Percentiles rank a stretch among this genome's conserved stretches.
phyloP scores from a whole-genome alignment of 2,113 vertebrate species.

The Excalfactoria chinensis region DNA sequence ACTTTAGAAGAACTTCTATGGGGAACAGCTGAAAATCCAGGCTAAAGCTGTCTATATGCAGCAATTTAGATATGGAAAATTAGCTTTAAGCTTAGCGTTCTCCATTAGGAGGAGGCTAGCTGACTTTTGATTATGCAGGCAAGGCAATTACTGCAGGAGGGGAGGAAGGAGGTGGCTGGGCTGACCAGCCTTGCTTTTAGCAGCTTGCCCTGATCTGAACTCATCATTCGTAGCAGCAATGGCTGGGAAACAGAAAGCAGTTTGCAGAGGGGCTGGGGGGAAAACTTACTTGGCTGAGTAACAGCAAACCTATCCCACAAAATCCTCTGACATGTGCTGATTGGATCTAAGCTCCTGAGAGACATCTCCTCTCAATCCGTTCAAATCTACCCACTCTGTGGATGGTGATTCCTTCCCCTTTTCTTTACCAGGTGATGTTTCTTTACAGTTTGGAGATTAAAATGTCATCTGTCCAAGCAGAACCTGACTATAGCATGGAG shows the following conservation, averaged over 20 bases:
- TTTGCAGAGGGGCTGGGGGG: neutral
- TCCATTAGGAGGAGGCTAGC: neutral
- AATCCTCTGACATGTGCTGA: neutral
- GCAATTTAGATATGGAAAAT: neutral
- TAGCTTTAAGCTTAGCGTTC: neutral
- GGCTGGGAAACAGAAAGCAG: neutral
- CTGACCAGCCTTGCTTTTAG: neutral
- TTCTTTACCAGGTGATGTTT: neutral
- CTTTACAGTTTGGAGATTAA: neutral
- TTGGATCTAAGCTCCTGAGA: slow-evolving; percentile 5
- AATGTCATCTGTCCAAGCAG: neutral
- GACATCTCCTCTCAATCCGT: neutral
- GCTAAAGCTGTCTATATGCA: neutral
- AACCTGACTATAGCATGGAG: neutral
- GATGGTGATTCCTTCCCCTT: neutral
- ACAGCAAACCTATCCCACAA: neutral
- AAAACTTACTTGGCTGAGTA: neutral
- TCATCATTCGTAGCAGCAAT: fast-evolving
- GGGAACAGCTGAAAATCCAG: neutral
- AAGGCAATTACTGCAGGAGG: neutral
- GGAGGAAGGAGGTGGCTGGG: neutral
- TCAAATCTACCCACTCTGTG: neutral
- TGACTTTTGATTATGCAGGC: neutral
- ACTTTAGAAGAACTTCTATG: neutral
- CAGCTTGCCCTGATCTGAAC: neutral